Evolutionary conservation across 2,113 vertebrate genomes (phyloP), one percentile per base, ranked within the genome.

Genomic region (Pseudolaguvia tuberculata): DNA sequence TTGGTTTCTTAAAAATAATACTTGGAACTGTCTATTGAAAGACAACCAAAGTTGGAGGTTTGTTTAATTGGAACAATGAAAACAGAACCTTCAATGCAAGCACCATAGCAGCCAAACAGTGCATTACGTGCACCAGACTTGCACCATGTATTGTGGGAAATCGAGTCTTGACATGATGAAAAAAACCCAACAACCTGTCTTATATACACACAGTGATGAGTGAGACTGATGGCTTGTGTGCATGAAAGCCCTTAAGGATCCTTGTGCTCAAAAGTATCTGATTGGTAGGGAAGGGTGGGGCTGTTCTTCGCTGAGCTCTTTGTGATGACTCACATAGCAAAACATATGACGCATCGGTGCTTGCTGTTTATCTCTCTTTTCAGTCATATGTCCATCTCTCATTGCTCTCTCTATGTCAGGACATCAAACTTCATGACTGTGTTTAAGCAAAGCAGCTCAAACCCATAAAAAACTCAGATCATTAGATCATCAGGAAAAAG

Each of bases 311-410:
- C 82, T 61, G 58, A 84, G 70, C 75, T 80, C 72, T 81, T 76
- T 81, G 73, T 55, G 82, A 84, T 88, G 88, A 89, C 86, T 89
- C 88, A 89, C 85, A 83, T 82, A 80, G 79, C 58, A 50, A 73
- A 83, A 21, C 45, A 70, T 76, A 80, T 89, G 88, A 89, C 80
- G 85, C 86, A 87, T 76, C 80, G 70, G 25, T 35, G 59, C 59
- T 21, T 42, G 35, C 63, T 50, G 23, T 48, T 67, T 67, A 67
- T 74, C 48, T 65, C 29, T 50, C 13, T 23, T 72, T 57, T 72
- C 77, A 81, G 70, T 10, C 56, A 63, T 81, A 71, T 70, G 70
- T 66, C 48, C 42, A 68, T 70, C 31, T 51, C 65, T n/a, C 8
- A 8, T 18, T 29, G 12, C 51, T 39, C 78, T 31, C 50, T n/a